Conservation (phyloP, 2,888 invertebrate species). For the Brachycybe producta region DNA sequence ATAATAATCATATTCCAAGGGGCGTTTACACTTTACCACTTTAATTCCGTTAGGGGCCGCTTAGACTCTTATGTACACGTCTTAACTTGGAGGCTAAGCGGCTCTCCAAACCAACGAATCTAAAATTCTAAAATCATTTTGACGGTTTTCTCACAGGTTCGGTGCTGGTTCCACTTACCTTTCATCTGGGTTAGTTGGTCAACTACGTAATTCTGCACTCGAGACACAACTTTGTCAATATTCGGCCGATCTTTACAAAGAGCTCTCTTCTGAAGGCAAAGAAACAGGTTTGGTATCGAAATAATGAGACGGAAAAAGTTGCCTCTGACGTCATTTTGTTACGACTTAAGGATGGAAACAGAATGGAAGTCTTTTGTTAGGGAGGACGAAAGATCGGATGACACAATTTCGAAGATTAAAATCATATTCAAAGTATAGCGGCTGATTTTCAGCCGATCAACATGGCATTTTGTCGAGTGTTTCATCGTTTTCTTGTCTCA, state of each 20-base stretch:
- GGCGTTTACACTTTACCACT: too few relatives aligned
- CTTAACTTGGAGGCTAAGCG: too few relatives aligned
- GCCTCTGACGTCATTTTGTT: background rate
- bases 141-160: slow-evolving; percentile 41
- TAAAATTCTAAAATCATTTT: background rate
- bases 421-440: slow-evolving; percentile 61
- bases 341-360: slow-evolving; percentile 58
- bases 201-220: slow-evolving; percentile 67
- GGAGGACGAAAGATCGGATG: slow-evolving; percentile 72
- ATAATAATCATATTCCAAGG: too few relatives aligned
- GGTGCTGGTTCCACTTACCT: slow-evolving; percentile 71
- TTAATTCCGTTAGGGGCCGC: too few relatives aligned
- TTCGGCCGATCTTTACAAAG: slow-evolving; percentile 58
- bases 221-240: slow-evolving; percentile 70
- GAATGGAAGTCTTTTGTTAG: slow-evolving; percentile 76
- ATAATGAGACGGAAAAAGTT: too few relatives aligned
- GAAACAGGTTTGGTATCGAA: slow-evolving; percentile 43
- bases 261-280: slow-evolving; percentile 55
- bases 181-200: slow-evolving; percentile 61
- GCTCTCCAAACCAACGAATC: too few relatives aligned
- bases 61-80: too few relatives aligned
- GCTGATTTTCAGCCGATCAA: too few relatives aligned
- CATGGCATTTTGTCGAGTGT: slow-evolving; percentile 32
- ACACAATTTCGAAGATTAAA: slow-evolving; percentile 68
- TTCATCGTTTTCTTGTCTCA: too few relatives aligned